Percentiles rank a stretch among this genome's conserved stretches.
Evolutionary conservation across 2,888 invertebrate genomes (phyloP).

Genomic region (Mayetiola destructor): DNA sequence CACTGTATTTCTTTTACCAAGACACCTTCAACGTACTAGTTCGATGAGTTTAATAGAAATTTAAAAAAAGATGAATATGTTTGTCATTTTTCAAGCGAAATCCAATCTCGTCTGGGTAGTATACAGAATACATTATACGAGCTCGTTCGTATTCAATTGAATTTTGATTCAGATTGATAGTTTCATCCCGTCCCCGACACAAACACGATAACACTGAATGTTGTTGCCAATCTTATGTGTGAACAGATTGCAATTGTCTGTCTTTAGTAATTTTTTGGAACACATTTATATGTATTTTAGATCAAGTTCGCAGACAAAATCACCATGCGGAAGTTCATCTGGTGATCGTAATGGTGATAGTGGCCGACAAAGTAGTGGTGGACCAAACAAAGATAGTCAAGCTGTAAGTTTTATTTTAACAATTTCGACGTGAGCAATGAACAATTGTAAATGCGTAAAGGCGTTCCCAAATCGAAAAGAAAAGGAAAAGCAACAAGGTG

Average conservation of each 20-base stretch:
- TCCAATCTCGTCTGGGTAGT: too few relatives aligned
- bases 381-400: constrained; percentile 22
- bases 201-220: constrained; percentile 10
- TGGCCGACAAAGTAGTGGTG: constrained; percentile 21
- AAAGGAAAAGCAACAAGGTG: neutral
- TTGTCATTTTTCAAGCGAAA: too few relatives aligned
- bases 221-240: constrained; percentile 8
- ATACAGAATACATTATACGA: too few relatives aligned
- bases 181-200: constrained; percentile 8
- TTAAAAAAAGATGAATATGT: too few relatives aligned
- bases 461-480: too few relatives aligned
- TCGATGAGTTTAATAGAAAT: too few relatives aligned
- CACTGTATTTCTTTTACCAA: too few relatives aligned
- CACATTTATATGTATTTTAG: constrained; percentile 11
- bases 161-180: too few relatives aligned
- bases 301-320: constrained; percentile 48
- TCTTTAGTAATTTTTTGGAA: constrained; percentile 12
- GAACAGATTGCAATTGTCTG: constrained; percentile 5
- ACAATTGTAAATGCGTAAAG: too few relatives aligned
- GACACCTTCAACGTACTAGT: too few relatives aligned
- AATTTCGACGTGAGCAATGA: neutral
- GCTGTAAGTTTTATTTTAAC: constrained; percentile 21
- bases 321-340: constrained; percentile 55
- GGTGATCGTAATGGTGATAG: constrained; percentile 31
- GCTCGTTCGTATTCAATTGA: too few relatives aligned